These are phyloP conservation scores for Netelia inedita DNA, from an alignment of 2,888 invertebrate species.

Conservation along the genomic window DNA sequence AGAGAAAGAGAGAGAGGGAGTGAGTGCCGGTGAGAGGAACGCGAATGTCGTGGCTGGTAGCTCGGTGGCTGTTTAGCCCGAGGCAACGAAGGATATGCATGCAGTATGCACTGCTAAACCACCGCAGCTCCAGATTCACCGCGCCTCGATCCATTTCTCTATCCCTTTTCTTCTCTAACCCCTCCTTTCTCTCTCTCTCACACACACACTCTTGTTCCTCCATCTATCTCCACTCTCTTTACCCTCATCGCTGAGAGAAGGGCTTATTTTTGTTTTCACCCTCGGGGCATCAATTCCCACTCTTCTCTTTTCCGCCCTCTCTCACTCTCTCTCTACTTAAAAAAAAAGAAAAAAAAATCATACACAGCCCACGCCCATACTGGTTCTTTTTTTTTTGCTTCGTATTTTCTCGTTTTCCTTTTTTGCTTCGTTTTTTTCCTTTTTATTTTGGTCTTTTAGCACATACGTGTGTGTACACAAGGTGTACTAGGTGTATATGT, in stretches of 20 bases:
- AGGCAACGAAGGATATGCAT: constrained; percentile 63
- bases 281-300: constrained; percentile 58
- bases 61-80: constrained; percentile 57
- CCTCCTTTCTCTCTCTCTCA: constrained; percentile 32
- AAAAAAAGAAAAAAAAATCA: constrained; percentile 23
- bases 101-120: constrained; percentile 40
- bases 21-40: constrained; percentile 31
- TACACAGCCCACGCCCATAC: constrained; percentile 49
- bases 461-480: constrained; percentile 48
- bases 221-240: constrained; percentile 32
- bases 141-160: constrained; percentile 58
- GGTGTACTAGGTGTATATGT: constrained; percentile 21
- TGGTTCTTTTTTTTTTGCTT: constrained; percentile 23
- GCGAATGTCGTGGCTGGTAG: constrained; percentile 58
- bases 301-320: constrained; percentile 61
- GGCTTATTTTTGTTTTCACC: constrained; percentile 68
- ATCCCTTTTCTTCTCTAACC: constrained; percentile 29
- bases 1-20: constrained; percentile 6
- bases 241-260: constrained; percentile 47
- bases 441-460: constrained; percentile 8
- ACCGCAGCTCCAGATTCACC: constrained; percentile 55
- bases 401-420: constrained; percentile 10
- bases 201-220: constrained; percentile 25
- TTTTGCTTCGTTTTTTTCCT: constrained; percentile 5
- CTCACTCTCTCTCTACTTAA: constrained; percentile 7